phyloP scores from a whole-genome alignment of 2,888 invertebrate genomes.

The Tenodera sinensis region DNA sequence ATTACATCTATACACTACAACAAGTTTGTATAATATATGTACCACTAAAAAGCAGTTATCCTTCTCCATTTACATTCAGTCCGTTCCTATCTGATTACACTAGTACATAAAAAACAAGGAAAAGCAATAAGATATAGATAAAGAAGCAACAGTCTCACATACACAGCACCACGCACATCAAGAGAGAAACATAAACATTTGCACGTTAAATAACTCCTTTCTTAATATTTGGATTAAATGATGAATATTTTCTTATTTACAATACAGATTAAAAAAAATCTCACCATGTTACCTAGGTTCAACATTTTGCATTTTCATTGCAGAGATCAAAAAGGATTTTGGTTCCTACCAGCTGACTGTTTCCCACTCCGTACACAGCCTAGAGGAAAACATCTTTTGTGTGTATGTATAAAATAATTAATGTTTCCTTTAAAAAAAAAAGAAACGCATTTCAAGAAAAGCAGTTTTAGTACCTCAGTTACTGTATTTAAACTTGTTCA shows the following conservation, averaged over 20 bases:
- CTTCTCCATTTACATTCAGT: neutral
- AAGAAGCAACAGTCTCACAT: neutral
- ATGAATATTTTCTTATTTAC: neutral
- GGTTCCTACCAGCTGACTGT: neutral
- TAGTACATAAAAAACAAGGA: neutral
- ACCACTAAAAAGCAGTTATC: slow-evolving; percentile 2
- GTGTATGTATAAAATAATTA: neutral
- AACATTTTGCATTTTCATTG: slow-evolving; percentile 8
- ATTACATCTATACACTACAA: slow-evolving; percentile 5
- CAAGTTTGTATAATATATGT: neutral
- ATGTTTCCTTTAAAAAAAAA: neutral
- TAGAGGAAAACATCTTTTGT: neutral
- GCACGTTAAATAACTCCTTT: slow-evolving; percentile 18
- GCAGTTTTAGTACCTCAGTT: neutral
- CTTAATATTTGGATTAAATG: slow-evolving; percentile 6
- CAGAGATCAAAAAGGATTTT: slow-evolving; percentile 4
- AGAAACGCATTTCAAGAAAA: neutral
- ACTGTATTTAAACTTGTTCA: neutral
- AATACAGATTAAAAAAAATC: neutral
- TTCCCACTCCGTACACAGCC: neutral
- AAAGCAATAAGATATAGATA: neutral
- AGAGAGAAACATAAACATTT: slow-evolving; percentile 7
- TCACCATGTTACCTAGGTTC: neutral
- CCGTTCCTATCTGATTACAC: neutral
- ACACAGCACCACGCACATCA: slow-evolving; percentile 20